Conservation (phyloP, 2,113 vertebrate species). For the Solea solea region DNA sequence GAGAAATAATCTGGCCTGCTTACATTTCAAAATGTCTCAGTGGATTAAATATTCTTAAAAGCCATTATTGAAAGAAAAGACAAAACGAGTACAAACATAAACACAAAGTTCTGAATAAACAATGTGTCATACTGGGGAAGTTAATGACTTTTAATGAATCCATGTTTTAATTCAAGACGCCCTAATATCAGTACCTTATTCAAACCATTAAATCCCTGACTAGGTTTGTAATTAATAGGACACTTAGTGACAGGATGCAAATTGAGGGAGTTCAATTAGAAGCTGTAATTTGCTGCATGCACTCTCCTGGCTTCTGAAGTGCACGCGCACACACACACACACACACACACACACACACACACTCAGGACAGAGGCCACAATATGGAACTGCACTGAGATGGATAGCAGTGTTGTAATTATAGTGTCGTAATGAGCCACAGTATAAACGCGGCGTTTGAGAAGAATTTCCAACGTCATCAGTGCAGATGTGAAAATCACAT, state of each 20-base stretch:
- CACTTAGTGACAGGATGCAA: constrained; percentile 40
- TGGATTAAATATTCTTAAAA: neutral
- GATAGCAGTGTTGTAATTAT: constrained; percentile 36
- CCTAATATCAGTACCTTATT: constrained; percentile 45
- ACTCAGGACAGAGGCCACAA: neutral
- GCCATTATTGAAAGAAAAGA: neutral
- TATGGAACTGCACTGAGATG: constrained; percentile 22
- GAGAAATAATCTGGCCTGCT: too few species aligned
- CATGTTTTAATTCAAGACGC: constrained; percentile 43
- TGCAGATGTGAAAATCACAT: too few species aligned
- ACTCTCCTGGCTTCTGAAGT: too few species aligned
- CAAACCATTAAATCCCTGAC: constrained; percentile 58
- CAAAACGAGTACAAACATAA: neutral
- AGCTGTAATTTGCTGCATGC: constrained; percentile 53
- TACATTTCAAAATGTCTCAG: too few species aligned
- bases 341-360: neutral
- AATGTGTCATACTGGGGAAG: constrained; percentile 6
- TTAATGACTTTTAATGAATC: constrained; percentile 31
- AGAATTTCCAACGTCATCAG: neutral
- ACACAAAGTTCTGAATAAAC: neutral
- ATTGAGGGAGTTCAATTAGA: constrained; percentile 60
- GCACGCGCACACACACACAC: constrained; percentile 23
- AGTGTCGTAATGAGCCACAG: constrained; percentile 34
- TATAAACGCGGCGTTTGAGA: too few species aligned
- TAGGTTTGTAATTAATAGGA: constrained; percentile 61